Conservation (phyloP, 2,888 invertebrate species). For the Sinodicranocentrus sp. region DNA sequence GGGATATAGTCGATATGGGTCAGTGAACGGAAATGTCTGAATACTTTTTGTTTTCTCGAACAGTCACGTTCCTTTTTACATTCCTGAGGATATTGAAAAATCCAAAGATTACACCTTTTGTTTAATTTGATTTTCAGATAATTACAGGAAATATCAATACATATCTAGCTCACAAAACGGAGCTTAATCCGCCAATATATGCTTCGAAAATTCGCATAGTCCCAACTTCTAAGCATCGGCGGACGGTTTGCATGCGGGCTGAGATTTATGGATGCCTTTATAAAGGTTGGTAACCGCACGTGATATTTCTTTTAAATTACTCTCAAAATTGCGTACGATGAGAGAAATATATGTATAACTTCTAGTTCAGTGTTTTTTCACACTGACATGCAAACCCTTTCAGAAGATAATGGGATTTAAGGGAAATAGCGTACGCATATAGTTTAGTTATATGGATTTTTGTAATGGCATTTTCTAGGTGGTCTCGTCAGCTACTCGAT, state of each 20-base stretch:
- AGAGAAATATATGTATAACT: background rate
- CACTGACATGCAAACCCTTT: no score
- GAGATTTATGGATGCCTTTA: constrained; percentile 93
- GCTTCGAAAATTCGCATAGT: constrained; percentile 91
- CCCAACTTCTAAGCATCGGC: constrained; percentile 89
- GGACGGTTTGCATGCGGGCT: constrained; percentile 94
- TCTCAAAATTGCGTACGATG: background rate
- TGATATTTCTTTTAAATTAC: background rate
- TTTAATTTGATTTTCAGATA: no score
- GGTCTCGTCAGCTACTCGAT: constrained; percentile 91
- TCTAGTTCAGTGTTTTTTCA: no score
- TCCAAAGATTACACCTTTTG: no score
- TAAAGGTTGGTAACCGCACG: constrained; percentile 82
- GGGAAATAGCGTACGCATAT: no score
- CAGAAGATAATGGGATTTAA: no score
- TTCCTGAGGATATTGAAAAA: no score
- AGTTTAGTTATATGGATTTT: no score
- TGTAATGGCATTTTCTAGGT: constrained; percentile 80
- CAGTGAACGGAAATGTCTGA: no score
- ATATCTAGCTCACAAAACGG: constrained; percentile 87
- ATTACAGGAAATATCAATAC: constrained; percentile 92
- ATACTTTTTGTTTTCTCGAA: no score
- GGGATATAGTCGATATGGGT: no score
- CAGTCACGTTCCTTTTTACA: no score
- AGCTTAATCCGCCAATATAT: constrained; percentile 91